phyloP scores from a whole-genome alignment of 1,140 invertebrate genomes.

The Bombus breviceps region DNA sequence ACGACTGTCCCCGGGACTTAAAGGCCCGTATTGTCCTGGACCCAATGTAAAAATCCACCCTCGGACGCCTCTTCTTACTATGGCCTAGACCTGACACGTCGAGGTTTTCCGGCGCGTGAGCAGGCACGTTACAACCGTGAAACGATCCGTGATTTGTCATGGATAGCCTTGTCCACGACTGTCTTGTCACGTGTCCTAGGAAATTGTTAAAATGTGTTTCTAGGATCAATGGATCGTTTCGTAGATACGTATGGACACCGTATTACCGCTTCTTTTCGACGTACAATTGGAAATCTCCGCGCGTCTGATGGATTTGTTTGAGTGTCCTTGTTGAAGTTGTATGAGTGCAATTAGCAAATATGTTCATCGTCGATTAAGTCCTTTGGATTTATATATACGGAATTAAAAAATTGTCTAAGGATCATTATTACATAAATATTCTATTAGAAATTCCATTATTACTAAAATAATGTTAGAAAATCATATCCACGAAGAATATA shows the following conservation, averaged over 20 bases:
- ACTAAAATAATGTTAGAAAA: too few relatives aligned
- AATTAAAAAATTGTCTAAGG: too few relatives aligned
- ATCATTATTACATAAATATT: too few relatives aligned
- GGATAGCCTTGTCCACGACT: constrained; percentile 31
- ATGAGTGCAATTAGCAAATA: too few relatives aligned
- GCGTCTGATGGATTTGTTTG: not conserved
- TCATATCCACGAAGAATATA: too few relatives aligned
- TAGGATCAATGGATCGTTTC: not conserved
- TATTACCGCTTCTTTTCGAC: not conserved
- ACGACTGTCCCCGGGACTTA: constrained; percentile 73
- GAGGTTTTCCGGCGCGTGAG: constrained; percentile 38
- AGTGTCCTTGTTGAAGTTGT: too few relatives aligned
- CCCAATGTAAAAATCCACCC: constrained; percentile 51
- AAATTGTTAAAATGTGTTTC: constrained; percentile 47
- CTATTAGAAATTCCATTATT: too few relatives aligned
- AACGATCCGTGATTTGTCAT: constrained; percentile 78
- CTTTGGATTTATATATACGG: too few relatives aligned
- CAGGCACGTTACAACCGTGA: constrained; percentile 73
- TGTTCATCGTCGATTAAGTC: too few relatives aligned
- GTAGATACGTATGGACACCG: not conserved
- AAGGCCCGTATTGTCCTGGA: constrained; percentile 61
- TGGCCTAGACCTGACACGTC: constrained; percentile 32
- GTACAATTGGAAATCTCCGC: not conserved
- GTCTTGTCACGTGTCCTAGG: constrained; percentile 45
- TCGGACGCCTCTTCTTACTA: constrained; percentile 57